These are phyloP conservation scores for Corticium candelabrum DNA, from an alignment of 37 sponge, comb jelly and placozoan species.

Conservation along the genomic window DNA sequence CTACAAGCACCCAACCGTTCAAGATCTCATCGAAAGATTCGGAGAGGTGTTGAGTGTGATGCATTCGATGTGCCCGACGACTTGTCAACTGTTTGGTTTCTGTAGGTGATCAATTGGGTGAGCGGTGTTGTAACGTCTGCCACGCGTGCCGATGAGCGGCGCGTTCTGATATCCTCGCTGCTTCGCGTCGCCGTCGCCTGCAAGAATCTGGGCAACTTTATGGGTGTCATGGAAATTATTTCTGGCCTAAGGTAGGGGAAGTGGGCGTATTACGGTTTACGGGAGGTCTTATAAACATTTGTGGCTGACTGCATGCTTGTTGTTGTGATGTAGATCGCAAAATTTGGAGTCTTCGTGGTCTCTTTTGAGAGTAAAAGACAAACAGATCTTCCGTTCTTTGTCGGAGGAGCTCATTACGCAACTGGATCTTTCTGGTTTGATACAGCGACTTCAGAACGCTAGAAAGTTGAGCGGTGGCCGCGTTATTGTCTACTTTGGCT, in stretches of 20 bases:
- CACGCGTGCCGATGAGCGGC: background rate
- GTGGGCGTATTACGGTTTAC: too few relatives aligned
- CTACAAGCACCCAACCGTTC: background rate
- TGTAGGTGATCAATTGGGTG: background rate
- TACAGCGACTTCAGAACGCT: background rate
- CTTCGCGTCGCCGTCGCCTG: constrained; percentile 3
- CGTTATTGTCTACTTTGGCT: background rate
- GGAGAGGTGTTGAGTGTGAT: too few relatives aligned
- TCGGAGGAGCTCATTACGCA: too few relatives aligned
- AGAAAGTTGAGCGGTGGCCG: background rate
- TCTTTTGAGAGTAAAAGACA: too few relatives aligned
- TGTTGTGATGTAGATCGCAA: too few relatives aligned
- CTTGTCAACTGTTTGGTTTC: background rate
- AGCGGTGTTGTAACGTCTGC: background rate
- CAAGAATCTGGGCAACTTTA: background rate
- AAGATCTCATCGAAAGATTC: background rate
- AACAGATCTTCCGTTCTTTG: too few relatives aligned
- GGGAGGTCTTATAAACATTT: too few relatives aligned
- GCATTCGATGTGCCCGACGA: too few relatives aligned
- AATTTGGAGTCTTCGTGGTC: too few relatives aligned
- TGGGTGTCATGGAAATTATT: background rate
- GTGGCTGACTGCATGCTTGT: too few relatives aligned
- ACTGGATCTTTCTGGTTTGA: too few relatives aligned
- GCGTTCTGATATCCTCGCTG: background rate
- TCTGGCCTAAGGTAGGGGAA: background rate